A percentile compares a stretch with the other conserved stretches of the same genome.
These are phyloP conservation scores for Euplexia lucipara DNA, from an alignment of 2,888 invertebrate genomes.

Conservation along the genomic window DNA sequence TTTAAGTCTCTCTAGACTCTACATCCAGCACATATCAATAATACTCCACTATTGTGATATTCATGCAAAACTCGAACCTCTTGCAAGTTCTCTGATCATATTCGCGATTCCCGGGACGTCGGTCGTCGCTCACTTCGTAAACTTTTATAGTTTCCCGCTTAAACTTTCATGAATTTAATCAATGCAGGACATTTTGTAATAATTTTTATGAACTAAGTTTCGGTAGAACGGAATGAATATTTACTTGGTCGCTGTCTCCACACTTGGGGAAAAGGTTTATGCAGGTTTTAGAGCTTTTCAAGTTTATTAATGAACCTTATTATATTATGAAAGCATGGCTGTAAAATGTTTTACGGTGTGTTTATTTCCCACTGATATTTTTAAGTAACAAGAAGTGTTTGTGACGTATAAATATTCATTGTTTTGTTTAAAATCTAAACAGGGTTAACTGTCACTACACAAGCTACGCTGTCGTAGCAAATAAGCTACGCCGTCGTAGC, in stretches of 20 bases:
- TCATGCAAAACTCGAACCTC: constrained; percentile 54
- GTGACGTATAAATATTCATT: background rate
- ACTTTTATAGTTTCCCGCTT: constrained; percentile 84
- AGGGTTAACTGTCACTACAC: background rate
- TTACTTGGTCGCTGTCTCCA: constrained; percentile 60
- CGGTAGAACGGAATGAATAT: constrained; percentile 73
- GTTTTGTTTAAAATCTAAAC: background rate
- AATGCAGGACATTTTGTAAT: constrained; percentile 79
- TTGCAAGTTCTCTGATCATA: constrained; percentile 72
- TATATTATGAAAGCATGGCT: constrained; percentile 27
- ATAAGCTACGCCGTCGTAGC: constrained; percentile 38
- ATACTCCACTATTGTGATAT: constrained; percentile 8
- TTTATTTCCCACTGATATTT: no score
- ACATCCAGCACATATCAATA: background rate
- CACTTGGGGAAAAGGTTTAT: constrained; percentile 53
- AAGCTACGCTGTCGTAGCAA: constrained; percentile 21
- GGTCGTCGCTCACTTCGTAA: constrained; percentile 74
- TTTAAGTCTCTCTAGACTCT: background rate
- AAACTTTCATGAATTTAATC: constrained; percentile 84
- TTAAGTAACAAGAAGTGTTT: background rate
- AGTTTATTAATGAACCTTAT: constrained; percentile 50
- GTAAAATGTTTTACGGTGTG: constrained; percentile 36
- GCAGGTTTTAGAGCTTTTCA: constrained; percentile 32
- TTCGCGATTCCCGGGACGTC: constrained; percentile 77
- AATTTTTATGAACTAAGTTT: constrained; percentile 81